Conservation (phyloP, 2,113 vertebrate species). For the Vireo altiloquus region DNA sequence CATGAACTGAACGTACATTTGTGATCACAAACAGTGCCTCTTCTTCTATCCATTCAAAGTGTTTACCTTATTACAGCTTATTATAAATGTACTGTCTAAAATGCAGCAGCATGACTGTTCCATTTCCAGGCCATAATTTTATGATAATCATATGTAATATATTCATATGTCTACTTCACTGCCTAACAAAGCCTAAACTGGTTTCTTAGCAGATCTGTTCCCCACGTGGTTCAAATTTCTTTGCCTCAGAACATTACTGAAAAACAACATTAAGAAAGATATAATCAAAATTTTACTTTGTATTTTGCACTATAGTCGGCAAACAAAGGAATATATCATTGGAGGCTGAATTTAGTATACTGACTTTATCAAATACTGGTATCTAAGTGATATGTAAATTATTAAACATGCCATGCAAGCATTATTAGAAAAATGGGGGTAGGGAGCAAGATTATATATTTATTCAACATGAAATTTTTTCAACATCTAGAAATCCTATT, state of each 20-base stretch:
- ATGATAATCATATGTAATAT: constrained; percentile 76
- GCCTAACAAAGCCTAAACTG: constrained; percentile 67
- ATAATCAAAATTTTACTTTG: constrained; percentile 8
- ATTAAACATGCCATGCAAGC: constrained; percentile 39
- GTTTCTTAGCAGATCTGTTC: constrained; percentile 11
- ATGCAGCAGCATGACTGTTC: constrained; percentile 72
- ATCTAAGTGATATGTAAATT: constrained; percentile 63
- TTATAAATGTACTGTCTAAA: constrained; percentile 75
- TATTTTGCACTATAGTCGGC: neutral
- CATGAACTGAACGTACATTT: constrained; percentile 62
- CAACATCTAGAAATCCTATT: neutral
- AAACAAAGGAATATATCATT: neutral
- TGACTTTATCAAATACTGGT: constrained; percentile 11
- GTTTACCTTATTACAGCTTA: constrained; percentile 74
- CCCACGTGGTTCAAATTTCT: neutral
- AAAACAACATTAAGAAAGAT: neutral
- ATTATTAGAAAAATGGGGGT: constrained; percentile 7
- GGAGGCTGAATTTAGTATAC: neutral
- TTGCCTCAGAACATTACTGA: neutral
- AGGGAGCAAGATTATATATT: constrained; percentile 17
- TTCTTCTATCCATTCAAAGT: constrained; percentile 69
- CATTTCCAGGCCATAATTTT: constrained; percentile 75
- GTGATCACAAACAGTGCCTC: constrained; percentile 65
- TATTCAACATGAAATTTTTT: constrained; percentile 16
- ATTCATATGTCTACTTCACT: constrained; percentile 67